phyloP scores from a whole-genome alignment of 92 coral and sea anemone genomes.

The Galaxea fascicularis region DNA sequence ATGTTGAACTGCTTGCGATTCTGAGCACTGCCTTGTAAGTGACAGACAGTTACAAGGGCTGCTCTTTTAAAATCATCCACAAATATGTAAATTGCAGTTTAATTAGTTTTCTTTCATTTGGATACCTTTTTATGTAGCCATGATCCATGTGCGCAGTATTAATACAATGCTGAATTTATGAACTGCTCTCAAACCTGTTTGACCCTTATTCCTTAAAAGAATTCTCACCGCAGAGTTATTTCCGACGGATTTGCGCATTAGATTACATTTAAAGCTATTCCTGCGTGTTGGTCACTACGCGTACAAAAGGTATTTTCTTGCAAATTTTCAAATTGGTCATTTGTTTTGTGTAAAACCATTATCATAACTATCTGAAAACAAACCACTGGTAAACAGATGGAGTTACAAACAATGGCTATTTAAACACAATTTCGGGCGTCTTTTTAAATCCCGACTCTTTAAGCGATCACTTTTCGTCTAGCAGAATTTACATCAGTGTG shows the following conservation, averaged over 20 bases:
- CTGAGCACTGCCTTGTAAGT: constrained; percentile 23
- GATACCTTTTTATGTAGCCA: constrained; percentile 36
- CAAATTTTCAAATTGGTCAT: constrained; percentile 61
- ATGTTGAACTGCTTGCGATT: constrained; percentile 35
- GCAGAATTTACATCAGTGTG: neutral
- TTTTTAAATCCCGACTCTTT: neutral
- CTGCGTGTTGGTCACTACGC: constrained; percentile 18
- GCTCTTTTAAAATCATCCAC: constrained; percentile 73
- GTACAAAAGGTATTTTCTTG: constrained; percentile 50
- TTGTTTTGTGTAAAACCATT: constrained; percentile 63
- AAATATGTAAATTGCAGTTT: constrained; percentile 83
- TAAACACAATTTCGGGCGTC: constrained; percentile 50
- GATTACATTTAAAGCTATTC: neutral
- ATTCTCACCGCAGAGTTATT: neutral
- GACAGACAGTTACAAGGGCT: constrained; percentile 64
- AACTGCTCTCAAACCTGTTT: neutral
- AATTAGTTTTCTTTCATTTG: constrained; percentile 68
- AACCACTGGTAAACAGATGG: constrained; percentile 82
- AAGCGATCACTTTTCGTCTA: constrained; percentile 10
- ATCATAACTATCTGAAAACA: constrained; percentile 63
- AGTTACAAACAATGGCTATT: constrained; percentile 50
- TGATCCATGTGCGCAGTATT: constrained; percentile 24
- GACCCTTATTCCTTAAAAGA: neutral
- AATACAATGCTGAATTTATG: neutral
- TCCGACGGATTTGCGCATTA: neutral